Base-by-base conservation (phyloP, 2,888 invertebrate genomes). In the Diarsia rubi region DNA sequence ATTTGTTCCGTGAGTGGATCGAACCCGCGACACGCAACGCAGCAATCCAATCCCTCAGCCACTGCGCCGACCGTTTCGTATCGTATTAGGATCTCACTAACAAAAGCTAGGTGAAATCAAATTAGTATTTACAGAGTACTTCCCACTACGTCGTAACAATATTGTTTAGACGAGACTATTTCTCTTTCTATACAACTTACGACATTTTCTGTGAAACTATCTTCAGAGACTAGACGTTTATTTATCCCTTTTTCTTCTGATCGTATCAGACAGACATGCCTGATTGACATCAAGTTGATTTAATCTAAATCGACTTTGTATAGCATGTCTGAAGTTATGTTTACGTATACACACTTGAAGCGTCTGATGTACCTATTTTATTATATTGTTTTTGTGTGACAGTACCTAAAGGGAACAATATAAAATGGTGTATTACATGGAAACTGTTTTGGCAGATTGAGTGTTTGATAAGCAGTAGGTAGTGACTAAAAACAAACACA, bases 211-310 rank as follows among this genome's bases (percentile, higher is more conserved):
- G 59, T 60, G 31, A 59, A 81, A 59, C 52, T 68, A 45, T 78
- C 57, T 21, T 57, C 42, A 67, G 71, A 47, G 71, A 47, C 78
- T 67, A 78, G 49, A 71, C 37, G 78, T 42, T 71, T 71, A 70
- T 78, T 82, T 82, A 82, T 82, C 83, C 63, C 31, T 78, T 71
- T 78, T 78, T 82, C 66, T 24, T 82, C 78, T 70, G 66, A 67
- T 82, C 66, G 60, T 71, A 69, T 77, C 66, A 63, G 83, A 57
- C 66, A 70, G 83, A 82, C 79, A 70, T 65, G 82, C 57, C 70
- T 82, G 83, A 79, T 79, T 79, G 79, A 79, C 83, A 71, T 71
- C 83, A 49, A 82, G 78, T 80, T 71, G 70, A 80, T 80, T 82
- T 80, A 59, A 63, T 71, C 57, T 66, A 71, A 63, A 67, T 71